Evolutionary conservation across 2,888 invertebrate genomes (phyloP), one percentile per base, ranked within the genome.

Genomic region (Deilephila elpenor): DNA sequence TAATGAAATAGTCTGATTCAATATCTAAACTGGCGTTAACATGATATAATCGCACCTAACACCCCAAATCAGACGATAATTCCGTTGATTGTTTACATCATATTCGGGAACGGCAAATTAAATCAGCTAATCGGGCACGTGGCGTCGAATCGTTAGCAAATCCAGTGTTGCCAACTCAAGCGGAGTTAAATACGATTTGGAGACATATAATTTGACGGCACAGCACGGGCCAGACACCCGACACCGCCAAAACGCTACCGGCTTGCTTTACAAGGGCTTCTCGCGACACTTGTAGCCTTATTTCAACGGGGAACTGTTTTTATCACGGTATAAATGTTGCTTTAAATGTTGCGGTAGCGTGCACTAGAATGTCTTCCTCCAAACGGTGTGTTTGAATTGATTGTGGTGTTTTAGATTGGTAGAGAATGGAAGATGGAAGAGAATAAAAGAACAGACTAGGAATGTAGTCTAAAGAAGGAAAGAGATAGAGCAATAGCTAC

Each of bases 241-340:
- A 93, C 89, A 93, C 93, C 93, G 84, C 88, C 90, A 84, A 90
- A 92, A 91, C 83, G 93, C 94, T 94, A 94, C 94, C 89, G 93
- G 85, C 83, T 79, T 83, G 93, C 94, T 93, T 90, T 93, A 90
- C 81, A 86, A 89, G 83, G 94, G 94, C 92, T 94, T 94, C 92
- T 77, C 81, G 78, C 86, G 79, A 59, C 73, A 73, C 80, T 81
- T 82, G 86, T 91, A 85, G 87, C 89, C 86, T 83, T 81, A 84
- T 82, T 90, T 86, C 86, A 89, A 92, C 91, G 90, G 91, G 88
- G 87, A 88, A 85, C 82, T 86, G 84, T 83, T 87, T 91, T 44
- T 44, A 14, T 44, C 44, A 44, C 44, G 44, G 44, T 44, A 44
- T 44, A 44, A 44, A 44, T 44, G 44, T 44, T 44, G 44, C 44